Percentiles rank a stretch among this genome's conserved stretches.
Conservation (phyloP, 2,113 vertebrate species). For the Tragelaphus strepsiceros region DNA sequence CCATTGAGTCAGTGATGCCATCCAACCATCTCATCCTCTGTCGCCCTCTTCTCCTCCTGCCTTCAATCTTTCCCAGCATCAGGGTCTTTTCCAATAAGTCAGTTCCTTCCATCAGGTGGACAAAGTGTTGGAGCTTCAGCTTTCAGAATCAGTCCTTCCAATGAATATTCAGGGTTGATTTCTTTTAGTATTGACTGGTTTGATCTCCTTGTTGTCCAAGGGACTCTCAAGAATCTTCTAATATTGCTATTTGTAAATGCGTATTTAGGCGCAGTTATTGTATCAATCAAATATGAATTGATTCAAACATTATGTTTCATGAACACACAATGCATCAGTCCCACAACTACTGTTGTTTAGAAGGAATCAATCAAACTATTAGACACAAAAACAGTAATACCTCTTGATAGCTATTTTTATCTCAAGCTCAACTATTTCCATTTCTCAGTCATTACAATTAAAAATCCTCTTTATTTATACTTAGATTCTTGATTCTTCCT, state of each 20-base stretch:
- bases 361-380: neutral
- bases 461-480: neutral
- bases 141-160: neutral
- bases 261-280: neutral
- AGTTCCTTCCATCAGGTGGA: neutral
- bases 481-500: neutral
- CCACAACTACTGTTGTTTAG: neutral
- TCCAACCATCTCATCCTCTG: neutral
- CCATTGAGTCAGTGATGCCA: neutral
- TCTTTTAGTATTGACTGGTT: neutral
- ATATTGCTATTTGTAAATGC: neutral
- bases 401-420: neutral
- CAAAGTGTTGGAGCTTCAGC: neutral
- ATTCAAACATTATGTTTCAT: neutral
- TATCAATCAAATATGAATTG: neutral
- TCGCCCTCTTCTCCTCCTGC: neutral
- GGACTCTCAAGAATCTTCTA: neutral
- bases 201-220: neutral
- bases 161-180: neutral
- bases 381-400: neutral
- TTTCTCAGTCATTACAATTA: neutral
- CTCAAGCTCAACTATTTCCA: neutral
- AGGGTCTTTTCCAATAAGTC: neutral
- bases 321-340: neutral
- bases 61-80: neutral